Evolutionary conservation across 2,888 invertebrate genomes (phyloP).

Genomic region (Rutpela maculata): DNA sequence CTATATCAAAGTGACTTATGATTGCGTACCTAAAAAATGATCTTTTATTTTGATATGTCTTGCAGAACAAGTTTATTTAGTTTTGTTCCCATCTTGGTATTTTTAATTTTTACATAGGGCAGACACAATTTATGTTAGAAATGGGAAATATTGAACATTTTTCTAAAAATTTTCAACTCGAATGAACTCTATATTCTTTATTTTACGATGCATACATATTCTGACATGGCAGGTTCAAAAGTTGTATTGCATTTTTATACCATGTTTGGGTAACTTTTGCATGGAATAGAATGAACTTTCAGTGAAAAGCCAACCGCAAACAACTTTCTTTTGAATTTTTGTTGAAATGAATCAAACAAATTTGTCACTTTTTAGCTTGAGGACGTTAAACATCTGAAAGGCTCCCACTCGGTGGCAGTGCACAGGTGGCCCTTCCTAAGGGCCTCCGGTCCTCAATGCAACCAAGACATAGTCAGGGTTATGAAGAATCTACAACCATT

Average conservation of each 20-base stretch:
- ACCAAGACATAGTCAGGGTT: constrained; percentile 92
- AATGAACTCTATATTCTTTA: no score
- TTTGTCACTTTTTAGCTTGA: constrained; percentile 56
- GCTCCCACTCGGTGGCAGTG: constrained; percentile 73
- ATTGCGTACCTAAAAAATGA: no score
- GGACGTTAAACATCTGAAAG: constrained; percentile 65
- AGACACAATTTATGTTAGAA: not conserved
- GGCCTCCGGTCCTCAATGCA: constrained; percentile 89
- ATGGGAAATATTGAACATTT: not conserved
- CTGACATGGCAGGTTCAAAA: no score
- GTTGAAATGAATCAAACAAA: not conserved
- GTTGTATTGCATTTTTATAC: no score
- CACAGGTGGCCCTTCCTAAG: constrained; percentile 93
- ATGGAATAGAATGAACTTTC: no score
- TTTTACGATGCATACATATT: no score
- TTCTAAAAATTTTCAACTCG: no score
- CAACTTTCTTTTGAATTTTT: not conserved
- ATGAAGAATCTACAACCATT: constrained; percentile 94
- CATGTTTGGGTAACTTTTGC: no score
- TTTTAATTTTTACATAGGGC: not conserved
- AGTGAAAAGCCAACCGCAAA: no score
- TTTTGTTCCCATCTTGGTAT: not conserved
- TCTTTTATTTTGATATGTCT: no score
- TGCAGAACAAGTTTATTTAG: no score
- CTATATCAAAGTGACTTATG: no score